These are phyloP conservation scores for Neodiprion lecontei DNA, from an alignment of 1,140 invertebrate species.

Conservation along the genomic window DNA sequence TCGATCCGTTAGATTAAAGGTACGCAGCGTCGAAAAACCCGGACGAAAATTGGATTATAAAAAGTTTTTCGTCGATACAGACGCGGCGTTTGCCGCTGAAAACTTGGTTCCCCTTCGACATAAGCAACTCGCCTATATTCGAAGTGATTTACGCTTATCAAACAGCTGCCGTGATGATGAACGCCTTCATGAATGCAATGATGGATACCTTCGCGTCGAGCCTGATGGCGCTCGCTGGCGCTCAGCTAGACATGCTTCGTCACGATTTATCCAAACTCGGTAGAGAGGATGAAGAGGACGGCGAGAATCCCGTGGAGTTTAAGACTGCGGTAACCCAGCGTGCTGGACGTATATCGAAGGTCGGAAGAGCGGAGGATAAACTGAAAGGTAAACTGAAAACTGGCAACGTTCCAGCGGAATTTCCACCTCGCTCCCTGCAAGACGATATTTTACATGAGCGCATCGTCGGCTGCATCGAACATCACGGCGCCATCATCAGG, in stretches of 20 bases:
- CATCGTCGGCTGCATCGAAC: constrained; percentile 4
- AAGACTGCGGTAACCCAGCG: neutral
- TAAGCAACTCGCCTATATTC: constrained; percentile 25
- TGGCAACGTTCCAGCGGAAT: neutral
- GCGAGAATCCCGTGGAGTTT: neutral
- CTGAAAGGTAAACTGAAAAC: neutral
- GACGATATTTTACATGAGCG: constrained; percentile 13
- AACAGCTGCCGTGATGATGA: constrained; percentile 27
- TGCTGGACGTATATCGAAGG: neutral
- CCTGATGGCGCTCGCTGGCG: constrained; percentile 30
- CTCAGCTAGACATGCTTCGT: constrained; percentile 34
- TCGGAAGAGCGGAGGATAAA: neutral
- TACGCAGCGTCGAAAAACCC: neutral
- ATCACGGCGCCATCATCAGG: constrained; percentile 1
- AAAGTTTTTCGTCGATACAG: neutral
- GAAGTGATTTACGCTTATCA: constrained; percentile 38
- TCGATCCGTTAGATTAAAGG: neutral
- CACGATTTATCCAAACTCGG: constrained; percentile 23
- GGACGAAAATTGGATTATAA: no score
- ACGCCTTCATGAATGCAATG: constrained; percentile 26
- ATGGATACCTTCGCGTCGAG: constrained; percentile 35
- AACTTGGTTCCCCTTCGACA: constrained; percentile 43
- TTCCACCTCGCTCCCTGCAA: neutral
- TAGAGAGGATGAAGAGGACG: constrained; percentile 8
- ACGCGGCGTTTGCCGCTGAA: constrained; percentile 29